Percentiles rank a stretch among this genome's conserved stretches.
Evolutionary conservation across 2,113 vertebrate genomes (phyloP).

Genomic region (Coptodon rendalli): DNA sequence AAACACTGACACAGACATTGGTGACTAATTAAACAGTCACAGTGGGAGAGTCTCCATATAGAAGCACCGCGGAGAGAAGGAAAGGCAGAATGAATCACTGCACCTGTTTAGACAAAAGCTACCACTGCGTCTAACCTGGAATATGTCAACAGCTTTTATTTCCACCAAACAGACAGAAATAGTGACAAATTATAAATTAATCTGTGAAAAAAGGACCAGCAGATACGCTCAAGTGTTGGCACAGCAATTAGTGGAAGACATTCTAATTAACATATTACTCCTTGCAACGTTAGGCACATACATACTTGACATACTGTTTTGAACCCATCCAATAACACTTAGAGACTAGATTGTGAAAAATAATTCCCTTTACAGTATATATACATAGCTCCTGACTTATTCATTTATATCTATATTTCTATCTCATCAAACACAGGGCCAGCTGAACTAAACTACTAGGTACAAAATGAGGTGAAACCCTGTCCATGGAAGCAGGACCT

Average conservation of each 20-base stretch:
- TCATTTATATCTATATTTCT: background rate
- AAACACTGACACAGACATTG: slow-evolving; percentile 50
- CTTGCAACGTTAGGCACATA: background rate
- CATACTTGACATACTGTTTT: background rate
- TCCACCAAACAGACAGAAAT: slow-evolving; percentile 29
- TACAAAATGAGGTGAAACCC: background rate
- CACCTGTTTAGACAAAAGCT: slow-evolving; percentile 66
- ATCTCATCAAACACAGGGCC: background rate
- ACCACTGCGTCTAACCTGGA: slow-evolving; percentile 44
- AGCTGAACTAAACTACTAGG: background rate
- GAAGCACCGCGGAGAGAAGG: slow-evolving; percentile 19
- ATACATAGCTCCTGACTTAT: background rate
- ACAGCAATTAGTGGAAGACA: background rate
- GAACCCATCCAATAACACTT: background rate
- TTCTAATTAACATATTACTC: slow-evolving; percentile 11
- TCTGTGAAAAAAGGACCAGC: slow-evolving; percentile 38
- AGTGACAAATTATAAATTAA: slow-evolving; percentile 39
- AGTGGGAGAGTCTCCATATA: slow-evolving; percentile 56
- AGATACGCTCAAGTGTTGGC: slow-evolving; percentile 28
- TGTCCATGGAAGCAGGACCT: background rate
- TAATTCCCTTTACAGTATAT: background rate
- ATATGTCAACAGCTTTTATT: slow-evolving; percentile 63
- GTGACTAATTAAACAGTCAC: slow-evolving; percentile 68
- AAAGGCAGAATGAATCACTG: slow-evolving; percentile 43
- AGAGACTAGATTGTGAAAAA: background rate